Conservation (phyloP, 1,140 invertebrate genomes). For the Tetramorium parvispinum region DNA sequence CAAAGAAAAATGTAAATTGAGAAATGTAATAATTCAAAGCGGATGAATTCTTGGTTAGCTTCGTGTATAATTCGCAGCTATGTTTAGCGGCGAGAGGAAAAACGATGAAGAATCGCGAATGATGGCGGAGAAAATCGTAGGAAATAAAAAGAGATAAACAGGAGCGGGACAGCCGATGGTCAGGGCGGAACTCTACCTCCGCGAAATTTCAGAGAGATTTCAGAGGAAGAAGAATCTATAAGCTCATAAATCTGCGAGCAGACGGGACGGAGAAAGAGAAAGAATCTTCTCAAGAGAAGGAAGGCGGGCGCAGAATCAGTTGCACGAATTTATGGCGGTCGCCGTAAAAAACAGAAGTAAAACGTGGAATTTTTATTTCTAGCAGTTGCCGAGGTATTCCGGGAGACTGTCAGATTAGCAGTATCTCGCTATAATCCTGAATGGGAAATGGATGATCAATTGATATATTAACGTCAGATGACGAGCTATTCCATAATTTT, state of each 20-base stretch:
- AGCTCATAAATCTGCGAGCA: slow-evolving; percentile 79
- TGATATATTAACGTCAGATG: slow-evolving; percentile 23
- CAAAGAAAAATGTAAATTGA: background rate
- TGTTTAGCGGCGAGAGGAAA: background rate
- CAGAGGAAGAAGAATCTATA: slow-evolving; percentile 79
- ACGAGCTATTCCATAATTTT: slow-evolving; percentile 23
- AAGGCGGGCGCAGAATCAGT: slow-evolving; percentile 50
- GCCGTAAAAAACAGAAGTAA: slow-evolving; percentile 75
- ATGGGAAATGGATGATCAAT: background rate
- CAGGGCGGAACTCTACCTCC: slow-evolving; percentile 43
- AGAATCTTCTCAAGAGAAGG: slow-evolving; percentile 58
- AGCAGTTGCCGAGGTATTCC: slow-evolving; percentile 39
- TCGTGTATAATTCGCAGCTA: background rate
- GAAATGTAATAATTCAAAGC: background rate
- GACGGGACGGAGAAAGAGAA: slow-evolving; percentile 56
- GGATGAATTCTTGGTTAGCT: background rate
- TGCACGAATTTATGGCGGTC: slow-evolving; percentile 76
- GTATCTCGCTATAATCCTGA: background rate
- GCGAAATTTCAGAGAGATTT: slow-evolving; percentile 49
- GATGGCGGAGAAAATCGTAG: slow-evolving; percentile 8
- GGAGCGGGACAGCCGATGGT: slow-evolving; percentile 23
- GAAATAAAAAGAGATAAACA: slow-evolving; percentile 38
- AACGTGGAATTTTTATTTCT: slow-evolving; percentile 77
- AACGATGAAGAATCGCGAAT: slow-evolving; percentile 3
- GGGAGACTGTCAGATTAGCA: slow-evolving; percentile 44